Percentiles rank a stretch among this genome's conserved stretches.
These are phyloP conservation scores for Peucedramus taeniatus DNA, from an alignment of 2,113 vertebrate species.

Conservation along the genomic window DNA sequence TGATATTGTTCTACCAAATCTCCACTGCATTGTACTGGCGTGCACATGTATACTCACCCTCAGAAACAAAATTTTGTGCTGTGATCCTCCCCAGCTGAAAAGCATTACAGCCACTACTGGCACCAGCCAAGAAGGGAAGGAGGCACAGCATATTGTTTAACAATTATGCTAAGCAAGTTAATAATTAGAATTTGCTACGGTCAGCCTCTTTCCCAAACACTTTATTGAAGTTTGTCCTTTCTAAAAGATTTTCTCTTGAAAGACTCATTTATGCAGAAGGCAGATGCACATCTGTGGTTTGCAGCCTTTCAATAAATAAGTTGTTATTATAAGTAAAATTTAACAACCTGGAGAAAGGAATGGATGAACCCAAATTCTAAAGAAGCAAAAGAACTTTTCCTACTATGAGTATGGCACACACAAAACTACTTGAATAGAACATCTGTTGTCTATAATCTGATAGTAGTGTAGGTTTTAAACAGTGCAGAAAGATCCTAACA, in stretches of 20 bases:
- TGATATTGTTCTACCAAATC: neutral
- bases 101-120: neutral
- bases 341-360: neutral
- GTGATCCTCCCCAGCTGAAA: neutral
- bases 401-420: neutral
- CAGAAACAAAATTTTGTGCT: neutral
- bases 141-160: neutral
- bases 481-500: neutral
- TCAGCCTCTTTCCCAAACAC: neutral
- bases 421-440: neutral
- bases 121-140: neutral
- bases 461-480: neutral
- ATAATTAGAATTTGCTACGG: neutral
- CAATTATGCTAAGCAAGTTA: neutral
- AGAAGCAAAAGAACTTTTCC: neutral
- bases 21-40: neutral
- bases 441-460: slow-evolving; percentile 7
- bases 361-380: neutral
- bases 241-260: neutral
- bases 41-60: neutral
- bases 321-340: neutral
- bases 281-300: neutral
- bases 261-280: neutral
- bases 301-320: neutral
- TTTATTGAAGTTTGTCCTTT: neutral